Conservation (phyloP, 2,113 vertebrate species). For the Rattus norvegicus region DNA sequence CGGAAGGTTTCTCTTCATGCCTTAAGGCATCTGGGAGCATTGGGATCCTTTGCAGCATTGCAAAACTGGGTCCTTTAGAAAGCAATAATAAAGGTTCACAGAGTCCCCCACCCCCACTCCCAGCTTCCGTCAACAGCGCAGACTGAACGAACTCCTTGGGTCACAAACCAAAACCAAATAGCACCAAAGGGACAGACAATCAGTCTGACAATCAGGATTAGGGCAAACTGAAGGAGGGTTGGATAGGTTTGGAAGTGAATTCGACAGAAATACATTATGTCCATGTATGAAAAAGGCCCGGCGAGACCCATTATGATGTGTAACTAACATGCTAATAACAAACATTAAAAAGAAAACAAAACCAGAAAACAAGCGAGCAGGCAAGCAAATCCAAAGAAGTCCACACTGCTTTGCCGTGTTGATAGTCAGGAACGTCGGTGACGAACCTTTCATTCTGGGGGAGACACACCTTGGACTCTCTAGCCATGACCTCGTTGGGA, state of each 20-base stretch:
- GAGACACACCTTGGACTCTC: conserved; percentile 1
- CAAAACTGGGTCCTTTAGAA: neutral
- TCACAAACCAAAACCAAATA: neutral
- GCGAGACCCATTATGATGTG: neutral
- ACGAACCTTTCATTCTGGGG: neutral
- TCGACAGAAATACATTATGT: neutral
- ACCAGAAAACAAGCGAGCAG: neutral
- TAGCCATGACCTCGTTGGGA: conserved; percentile 19
- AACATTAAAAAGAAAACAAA: neutral
- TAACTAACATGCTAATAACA: neutral
- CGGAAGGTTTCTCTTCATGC: neutral
- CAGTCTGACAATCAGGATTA: neutral
- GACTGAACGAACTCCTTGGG: neutral
- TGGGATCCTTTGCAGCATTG: neutral
- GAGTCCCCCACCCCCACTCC: neutral
- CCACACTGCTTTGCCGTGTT: neutral
- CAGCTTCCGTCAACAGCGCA: accelerated
- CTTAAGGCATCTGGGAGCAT: neutral
- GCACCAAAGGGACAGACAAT: neutral
- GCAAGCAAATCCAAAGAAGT: neutral
- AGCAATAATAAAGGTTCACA: neutral
- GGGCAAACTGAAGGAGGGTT: neutral
- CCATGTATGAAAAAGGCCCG: neutral
- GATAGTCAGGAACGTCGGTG: neutral
- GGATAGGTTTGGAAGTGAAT: neutral